These are phyloP conservation scores for Hypselothyrea guttata DNA, from an alignment of 2,888 invertebrate genomes.

Conservation along the genomic window DNA sequence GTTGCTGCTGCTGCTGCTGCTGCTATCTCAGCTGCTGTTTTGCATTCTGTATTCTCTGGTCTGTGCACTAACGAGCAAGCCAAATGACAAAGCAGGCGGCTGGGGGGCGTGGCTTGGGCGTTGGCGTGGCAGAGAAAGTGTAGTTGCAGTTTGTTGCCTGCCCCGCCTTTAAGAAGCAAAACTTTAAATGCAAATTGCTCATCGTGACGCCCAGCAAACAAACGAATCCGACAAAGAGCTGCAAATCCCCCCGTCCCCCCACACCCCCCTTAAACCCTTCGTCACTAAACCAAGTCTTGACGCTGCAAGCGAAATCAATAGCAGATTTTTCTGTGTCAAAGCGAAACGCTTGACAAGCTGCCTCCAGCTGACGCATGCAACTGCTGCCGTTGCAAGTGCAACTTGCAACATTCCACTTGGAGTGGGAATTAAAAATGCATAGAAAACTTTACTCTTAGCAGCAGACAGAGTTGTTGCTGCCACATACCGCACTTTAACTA, in stretches of 20 bases:
- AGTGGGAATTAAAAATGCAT: constrained; percentile 60
- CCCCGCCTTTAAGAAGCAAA: constrained; percentile 18
- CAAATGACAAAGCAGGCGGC: constrained; percentile 67
- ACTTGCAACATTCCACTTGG: constrained; percentile 11
- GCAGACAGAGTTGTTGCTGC: not conserved
- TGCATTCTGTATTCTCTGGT: constrained; percentile 64
- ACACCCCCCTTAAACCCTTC: too few species aligned
- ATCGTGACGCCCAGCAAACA: constrained; percentile 25
- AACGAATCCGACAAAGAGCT: constrained; percentile 18
- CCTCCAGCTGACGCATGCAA: not conserved
- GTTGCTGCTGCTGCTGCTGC: constrained; percentile 24
- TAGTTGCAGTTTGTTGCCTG: constrained; percentile 60
- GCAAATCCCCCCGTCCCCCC: not conserved
- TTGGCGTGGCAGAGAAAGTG: constrained; percentile 18
- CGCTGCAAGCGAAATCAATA: constrained; percentile 55
- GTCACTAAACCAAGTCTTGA: too few species aligned
- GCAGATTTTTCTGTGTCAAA: constrained; percentile 69
- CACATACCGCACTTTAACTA: constrained; percentile 41
- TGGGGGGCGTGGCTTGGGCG: constrained; percentile 44
- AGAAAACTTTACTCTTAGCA: not conserved
- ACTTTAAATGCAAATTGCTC: constrained; percentile 67
- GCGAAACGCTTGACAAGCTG: constrained; percentile 44
- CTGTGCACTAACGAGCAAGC: constrained; percentile 69
- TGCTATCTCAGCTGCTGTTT: constrained; percentile 57
- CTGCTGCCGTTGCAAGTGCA: too few species aligned